A percentile compares a stretch with the other conserved stretches of the same genome.
Conservation (phyloP, 2,888 invertebrate species). For the Protodeltote pygarga region DNA sequence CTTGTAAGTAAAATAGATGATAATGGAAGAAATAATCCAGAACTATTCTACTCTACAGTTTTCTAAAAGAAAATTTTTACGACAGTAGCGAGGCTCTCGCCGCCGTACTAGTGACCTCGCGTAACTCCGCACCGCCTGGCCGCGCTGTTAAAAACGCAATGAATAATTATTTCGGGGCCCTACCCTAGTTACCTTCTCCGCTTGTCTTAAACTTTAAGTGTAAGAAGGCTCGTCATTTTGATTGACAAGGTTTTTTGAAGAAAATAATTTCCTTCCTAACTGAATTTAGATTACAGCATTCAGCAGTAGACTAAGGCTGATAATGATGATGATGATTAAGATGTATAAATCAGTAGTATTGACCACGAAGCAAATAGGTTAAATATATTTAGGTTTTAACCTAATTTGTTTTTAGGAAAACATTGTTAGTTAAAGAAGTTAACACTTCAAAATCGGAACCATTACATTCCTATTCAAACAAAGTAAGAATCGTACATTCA, state of each 20-base stretch:
- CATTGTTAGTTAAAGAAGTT: too few relatives aligned
- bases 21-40: neutral
- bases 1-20: neutral
- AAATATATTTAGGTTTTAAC: too few relatives aligned
- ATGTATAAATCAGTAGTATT: too few relatives aligned
- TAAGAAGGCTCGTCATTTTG: conserved; percentile 28
- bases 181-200: conserved; percentile 39
- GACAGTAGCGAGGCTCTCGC: conserved; percentile 75
- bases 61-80: conserved; percentile 74
- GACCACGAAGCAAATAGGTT: too few relatives aligned
- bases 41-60: conserved; percentile 58
- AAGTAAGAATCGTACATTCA: neutral
- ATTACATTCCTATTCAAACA: neutral
- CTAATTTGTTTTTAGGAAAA: too few relatives aligned
- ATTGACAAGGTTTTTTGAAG: conserved; percentile 21
- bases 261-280: neutral
- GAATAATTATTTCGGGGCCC: conserved; percentile 79
- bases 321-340: too few relatives aligned
- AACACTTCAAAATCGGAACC: too few relatives aligned
- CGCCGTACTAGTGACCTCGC: conserved; percentile 73
- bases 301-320: too few relatives aligned
- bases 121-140: conserved; percentile 79
- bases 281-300: too few relatives aligned
- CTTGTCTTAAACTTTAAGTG: conserved; percentile 39
- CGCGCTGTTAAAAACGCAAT: conserved; percentile 84